Evolutionary conservation across 2,888 invertebrate genomes (phyloP).

Genomic region (Oscheius sp.): DNA sequence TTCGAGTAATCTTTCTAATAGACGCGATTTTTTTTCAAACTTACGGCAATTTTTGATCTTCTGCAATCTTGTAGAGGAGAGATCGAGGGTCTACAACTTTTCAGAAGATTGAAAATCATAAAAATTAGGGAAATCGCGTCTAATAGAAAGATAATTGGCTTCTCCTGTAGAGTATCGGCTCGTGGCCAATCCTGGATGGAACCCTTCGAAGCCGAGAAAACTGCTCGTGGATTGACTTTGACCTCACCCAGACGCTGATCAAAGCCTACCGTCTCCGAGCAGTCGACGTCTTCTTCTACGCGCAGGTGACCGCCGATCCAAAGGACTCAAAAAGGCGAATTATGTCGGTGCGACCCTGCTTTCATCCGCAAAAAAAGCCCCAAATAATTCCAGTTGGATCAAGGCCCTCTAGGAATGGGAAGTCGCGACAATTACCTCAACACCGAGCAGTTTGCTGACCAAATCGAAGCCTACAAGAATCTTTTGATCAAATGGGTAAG

Average conservation of each 20-base stretch:
- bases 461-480: slow-evolving; percentile 64
- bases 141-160: not conserved
- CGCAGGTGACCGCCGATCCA: not conserved
- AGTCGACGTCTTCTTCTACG: not conserved
- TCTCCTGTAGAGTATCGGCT: not conserved
- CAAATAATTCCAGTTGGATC: slow-evolving; percentile 57
- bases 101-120: too few relatives aligned
- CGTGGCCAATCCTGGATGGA: not conserved
- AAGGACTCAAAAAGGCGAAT: not conserved
- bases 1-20: slow-evolving; percentile 13
- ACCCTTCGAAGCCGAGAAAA: not conserved
- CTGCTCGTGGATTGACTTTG: not conserved
- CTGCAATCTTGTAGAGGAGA: too few relatives aligned
- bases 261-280: not conserved
- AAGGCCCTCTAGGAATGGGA: slow-evolving; percentile 57
- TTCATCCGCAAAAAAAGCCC: not conserved
- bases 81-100: too few relatives aligned
- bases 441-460: slow-evolving; percentile 64
- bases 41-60: not conserved
- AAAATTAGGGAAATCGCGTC: too few relatives aligned
- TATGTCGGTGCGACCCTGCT: not conserved
- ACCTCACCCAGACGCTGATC: not conserved
- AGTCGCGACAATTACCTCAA: slow-evolving; percentile 68
- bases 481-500: slow-evolving; percentile 55
- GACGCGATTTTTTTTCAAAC: not conserved